Evolutionary conservation across 2,888 invertebrate species (phyloP).

Genomic region (Macrostomum cliftonense): DNA sequence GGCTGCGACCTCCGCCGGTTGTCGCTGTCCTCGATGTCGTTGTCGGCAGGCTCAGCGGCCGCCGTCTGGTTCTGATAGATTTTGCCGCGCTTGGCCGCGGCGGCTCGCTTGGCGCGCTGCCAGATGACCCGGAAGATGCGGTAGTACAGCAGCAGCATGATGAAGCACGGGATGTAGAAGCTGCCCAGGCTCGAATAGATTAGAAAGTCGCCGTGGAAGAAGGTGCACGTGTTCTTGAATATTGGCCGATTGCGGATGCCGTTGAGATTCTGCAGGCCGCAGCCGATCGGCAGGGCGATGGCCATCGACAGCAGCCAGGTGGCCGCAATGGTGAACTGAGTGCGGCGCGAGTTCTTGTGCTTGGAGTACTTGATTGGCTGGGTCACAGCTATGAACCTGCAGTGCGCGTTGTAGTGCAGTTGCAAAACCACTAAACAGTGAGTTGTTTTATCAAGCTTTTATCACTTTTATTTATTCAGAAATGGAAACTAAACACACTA

Average conservation of each 20-base stretch:
- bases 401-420: too few relatives aligned
- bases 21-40: too few relatives aligned
- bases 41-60: too few relatives aligned
- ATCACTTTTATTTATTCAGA: too few relatives aligned
- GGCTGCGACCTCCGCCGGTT: too few relatives aligned
- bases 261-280: slow-evolving; percentile 50
- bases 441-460: too few relatives aligned
- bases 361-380: slow-evolving; percentile 96
- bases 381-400: slow-evolving; percentile 47
- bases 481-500: too few relatives aligned
- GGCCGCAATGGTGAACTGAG: slow-evolving; percentile 76
- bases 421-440: too few relatives aligned
- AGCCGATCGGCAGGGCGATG: slow-evolving; percentile 82
- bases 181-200: slow-evolving; percentile 91
- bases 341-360: slow-evolving; percentile 68
- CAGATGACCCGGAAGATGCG: slow-evolving; percentile 73
- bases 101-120: slow-evolving; percentile 20
- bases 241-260: too few relatives aligned
- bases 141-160: slow-evolving; percentile 93
- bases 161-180: slow-evolving; percentile 93
- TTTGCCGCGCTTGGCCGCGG: neutral
- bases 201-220: slow-evolving; percentile 93
- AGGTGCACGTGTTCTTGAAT: slow-evolving; percentile 49
- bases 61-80: neutral
- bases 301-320: slow-evolving; percentile 88